Evolutionary conservation across 2,113 vertebrate species (phyloP).

Genomic region (Lamprotornis superbus): DNA sequence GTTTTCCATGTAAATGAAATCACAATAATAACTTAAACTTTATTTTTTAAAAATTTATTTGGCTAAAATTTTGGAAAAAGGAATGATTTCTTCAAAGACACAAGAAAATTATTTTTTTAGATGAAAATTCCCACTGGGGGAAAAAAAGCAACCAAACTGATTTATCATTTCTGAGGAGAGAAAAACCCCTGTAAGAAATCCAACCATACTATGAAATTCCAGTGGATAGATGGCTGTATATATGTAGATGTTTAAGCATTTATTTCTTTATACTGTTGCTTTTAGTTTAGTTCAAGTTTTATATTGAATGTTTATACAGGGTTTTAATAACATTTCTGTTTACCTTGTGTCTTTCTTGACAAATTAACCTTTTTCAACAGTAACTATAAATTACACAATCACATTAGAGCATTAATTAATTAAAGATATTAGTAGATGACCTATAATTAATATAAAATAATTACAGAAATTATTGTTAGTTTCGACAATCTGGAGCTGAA

Average conservation of each 20-base stretch:
- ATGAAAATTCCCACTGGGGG: neutral
- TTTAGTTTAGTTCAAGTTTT: conserved; percentile 19
- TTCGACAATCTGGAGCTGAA: conserved; percentile 26
- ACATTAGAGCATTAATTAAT: conserved; percentile 62
- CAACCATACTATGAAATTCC: neutral
- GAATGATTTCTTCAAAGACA: neutral
- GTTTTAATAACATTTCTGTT: conserved; percentile 62
- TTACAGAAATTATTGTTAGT: conserved; percentile 63
- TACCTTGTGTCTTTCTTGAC: conserved; percentile 54
- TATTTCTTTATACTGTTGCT: neutral
- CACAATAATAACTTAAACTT: neutral
- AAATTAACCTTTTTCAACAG: conserved; percentile 53
- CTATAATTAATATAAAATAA: conserved; percentile 62
- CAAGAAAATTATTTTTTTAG: neutral
- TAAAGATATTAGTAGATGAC: conserved; percentile 64
- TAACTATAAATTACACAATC: conserved; percentile 62
- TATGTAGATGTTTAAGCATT: neutral
- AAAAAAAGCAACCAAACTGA: neutral
- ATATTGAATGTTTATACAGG: conserved; percentile 31
- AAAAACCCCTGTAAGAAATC: neutral
- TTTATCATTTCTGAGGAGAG: neutral
- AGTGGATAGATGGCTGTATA: neutral
- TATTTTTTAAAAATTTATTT: neutral
- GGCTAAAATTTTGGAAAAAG: neutral
- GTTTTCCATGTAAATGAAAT: neutral